Conservation (phyloP, 2,797 vertebrate genomes). For the Notamacropus eugenii region DNA sequence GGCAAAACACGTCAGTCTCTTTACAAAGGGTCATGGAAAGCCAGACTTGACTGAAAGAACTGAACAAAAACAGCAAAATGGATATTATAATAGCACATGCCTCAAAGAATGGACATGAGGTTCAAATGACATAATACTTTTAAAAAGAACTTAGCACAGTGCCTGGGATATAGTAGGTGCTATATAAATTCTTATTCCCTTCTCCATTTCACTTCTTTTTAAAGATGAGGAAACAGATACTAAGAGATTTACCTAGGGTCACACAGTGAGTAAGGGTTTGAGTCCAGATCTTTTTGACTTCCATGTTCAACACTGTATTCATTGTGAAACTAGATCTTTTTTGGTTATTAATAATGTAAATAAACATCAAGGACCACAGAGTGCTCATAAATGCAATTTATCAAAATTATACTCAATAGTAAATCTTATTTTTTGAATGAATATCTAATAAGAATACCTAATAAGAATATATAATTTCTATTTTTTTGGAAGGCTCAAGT, state of each 20-base stretch:
- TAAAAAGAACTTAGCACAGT: not conserved
- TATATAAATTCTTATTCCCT: not conserved
- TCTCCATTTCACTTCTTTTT: not conserved
- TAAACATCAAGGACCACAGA: not conserved
- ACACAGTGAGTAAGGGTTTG: not conserved
- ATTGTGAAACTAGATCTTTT: not conserved
- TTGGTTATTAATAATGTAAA: not conserved
- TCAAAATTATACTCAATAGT: not conserved
- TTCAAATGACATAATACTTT: not conserved
- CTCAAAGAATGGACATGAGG: not conserved
- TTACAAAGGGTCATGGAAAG: not conserved
- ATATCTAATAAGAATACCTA: too few species aligned
- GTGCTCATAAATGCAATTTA: not conserved
- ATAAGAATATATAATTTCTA: not conserved
- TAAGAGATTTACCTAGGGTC: not conserved
- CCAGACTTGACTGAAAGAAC: not conserved
- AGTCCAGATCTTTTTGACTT: not conserved
- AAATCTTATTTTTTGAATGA: not conserved
- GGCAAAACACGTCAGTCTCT: not conserved
- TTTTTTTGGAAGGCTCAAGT: not conserved
- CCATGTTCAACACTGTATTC: not conserved
- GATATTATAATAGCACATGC: not conserved
- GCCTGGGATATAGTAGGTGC: rapidly evolving
- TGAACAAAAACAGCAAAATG: not conserved
- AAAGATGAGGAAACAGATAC: not conserved